These are phyloP conservation scores for Bicyclus anynana DNA, from an alignment of 1,140 invertebrate species.

Conservation along the genomic window DNA sequence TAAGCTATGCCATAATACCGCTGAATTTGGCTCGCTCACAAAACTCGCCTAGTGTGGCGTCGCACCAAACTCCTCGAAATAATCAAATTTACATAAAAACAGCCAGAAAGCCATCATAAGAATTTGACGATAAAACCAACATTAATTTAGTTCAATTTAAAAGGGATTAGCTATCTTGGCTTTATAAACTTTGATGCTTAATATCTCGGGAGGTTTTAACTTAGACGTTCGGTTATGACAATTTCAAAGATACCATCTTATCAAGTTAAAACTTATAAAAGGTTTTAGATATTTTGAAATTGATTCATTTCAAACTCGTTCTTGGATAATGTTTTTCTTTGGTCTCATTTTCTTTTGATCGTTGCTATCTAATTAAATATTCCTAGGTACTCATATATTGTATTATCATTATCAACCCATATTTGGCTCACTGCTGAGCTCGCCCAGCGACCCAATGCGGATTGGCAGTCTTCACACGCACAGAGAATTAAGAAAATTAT, in stretches of 20 bases:
- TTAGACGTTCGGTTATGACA: constrained; percentile 8
- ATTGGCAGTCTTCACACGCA: no score
- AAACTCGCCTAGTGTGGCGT: neutral
- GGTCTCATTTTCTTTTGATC: neutral
- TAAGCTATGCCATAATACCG: no score
- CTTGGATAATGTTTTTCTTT: neutral
- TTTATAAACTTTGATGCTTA: constrained; percentile 14
- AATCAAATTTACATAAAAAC: constrained; percentile 20
- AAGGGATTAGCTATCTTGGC: constrained; percentile 22
- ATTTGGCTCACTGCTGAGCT: no score
- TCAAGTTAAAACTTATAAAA: constrained; percentile 3
- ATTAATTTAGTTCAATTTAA: constrained; percentile 29
- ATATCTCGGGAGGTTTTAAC: constrained; percentile 11
- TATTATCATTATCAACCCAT: no score
- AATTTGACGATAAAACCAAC: constrained; percentile 21
- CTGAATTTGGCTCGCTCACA: no score
- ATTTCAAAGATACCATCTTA: constrained; percentile 3
- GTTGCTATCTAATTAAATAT: neutral
- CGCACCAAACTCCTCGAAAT: neutral
- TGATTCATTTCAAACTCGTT: neutral
- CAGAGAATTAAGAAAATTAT: no score
- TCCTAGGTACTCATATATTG: no score
- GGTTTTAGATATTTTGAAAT: constrained; percentile 1
- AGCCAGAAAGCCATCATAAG: constrained; percentile 16
- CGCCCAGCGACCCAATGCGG: no score